phyloP scores from a whole-genome alignment of 1,140 invertebrate genomes.

The Eumaeus atala region DNA sequence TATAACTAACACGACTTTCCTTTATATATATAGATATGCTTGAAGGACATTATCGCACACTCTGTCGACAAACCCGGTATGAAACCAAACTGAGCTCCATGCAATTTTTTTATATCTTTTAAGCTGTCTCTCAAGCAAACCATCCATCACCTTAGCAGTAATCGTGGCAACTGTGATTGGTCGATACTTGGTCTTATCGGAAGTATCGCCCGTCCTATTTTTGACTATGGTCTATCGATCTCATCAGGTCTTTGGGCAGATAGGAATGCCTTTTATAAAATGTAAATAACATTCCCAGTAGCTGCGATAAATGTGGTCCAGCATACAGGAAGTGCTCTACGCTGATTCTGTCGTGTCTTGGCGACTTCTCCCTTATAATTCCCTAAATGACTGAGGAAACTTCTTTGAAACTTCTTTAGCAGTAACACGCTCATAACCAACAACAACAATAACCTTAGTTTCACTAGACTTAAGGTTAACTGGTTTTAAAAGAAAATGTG shows the following conservation, averaged over 20 bases:
- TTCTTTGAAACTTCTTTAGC: conserved; percentile 3
- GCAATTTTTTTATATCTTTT: too few species aligned
- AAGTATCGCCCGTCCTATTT: conserved; percentile 20
- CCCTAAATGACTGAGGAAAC: conserved; percentile 10
- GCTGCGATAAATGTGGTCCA: conserved; percentile 5
- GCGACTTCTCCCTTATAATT: conserved; percentile 22
- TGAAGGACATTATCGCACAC: too few species aligned
- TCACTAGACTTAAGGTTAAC: too few species aligned
- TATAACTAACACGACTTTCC: too few species aligned
- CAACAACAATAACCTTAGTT: too few species aligned
- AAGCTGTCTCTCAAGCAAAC: too few species aligned
- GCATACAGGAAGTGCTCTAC: conserved; percentile 22
- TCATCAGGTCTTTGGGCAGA: conserved; percentile 16
- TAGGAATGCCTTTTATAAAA: conserved; percentile 19
- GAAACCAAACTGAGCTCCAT: too few species aligned
- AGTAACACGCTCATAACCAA: too few species aligned
- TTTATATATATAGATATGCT: too few species aligned
- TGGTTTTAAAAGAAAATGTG: too few species aligned
- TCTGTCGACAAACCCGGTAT: too few species aligned
- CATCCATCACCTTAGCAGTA: too few species aligned
- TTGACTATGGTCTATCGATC: conserved; percentile 23
- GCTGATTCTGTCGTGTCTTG: conserved; percentile 24
- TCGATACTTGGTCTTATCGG: conserved; percentile 19
- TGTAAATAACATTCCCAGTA: conserved; percentile 16
- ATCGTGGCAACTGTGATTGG: conserved; percentile 1